phyloP scores from a whole-genome alignment of 2,113 vertebrate genomes.

The Chionodraco myersi region DNA sequence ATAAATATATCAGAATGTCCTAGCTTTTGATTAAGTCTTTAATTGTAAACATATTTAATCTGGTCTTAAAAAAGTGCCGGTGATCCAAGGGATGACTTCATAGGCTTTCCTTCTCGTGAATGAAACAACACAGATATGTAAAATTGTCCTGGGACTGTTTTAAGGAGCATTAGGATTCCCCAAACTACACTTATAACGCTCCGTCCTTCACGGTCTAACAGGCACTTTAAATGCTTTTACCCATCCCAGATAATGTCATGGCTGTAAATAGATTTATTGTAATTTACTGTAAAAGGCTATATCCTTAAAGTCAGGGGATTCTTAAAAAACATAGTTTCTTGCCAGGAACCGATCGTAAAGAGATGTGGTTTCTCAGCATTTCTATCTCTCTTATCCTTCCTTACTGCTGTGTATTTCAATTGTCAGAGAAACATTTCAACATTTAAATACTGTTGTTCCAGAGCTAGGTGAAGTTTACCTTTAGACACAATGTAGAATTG shows the following conservation, averaged over 20 bases:
- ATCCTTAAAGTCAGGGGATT: constrained; percentile 57
- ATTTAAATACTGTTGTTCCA: background rate
- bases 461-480: background rate
- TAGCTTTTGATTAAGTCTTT: background rate
- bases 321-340: constrained; percentile 34
- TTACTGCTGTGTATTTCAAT: constrained; percentile 15
- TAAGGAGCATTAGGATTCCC: constrained; percentile 72
- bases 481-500: background rate
- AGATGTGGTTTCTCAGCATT: constrained; percentile 55
- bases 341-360: constrained; percentile 16
- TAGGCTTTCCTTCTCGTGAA: constrained; percentile 48
- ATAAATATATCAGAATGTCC: background rate
- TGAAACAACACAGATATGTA: constrained; percentile 50
- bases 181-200: constrained; percentile 53
- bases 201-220: constrained; percentile 78
- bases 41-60: background rate
- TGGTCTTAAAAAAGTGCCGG: background rate
- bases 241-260: constrained; percentile 64
- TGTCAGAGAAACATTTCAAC: constrained; percentile 15
- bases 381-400: constrained; percentile 24
- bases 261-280: constrained; percentile 62
- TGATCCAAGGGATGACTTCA: background rate
- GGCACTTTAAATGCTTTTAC: constrained; percentile 72
- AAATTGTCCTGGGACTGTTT: constrained; percentile 64
- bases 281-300: constrained; percentile 69